A percentile compares a stretch with the other conserved stretches of the same genome.
These are phyloP conservation scores for Tursiops truncatus DNA, from an alignment of 2,113 vertebrate species.

Conservation along the genomic window DNA sequence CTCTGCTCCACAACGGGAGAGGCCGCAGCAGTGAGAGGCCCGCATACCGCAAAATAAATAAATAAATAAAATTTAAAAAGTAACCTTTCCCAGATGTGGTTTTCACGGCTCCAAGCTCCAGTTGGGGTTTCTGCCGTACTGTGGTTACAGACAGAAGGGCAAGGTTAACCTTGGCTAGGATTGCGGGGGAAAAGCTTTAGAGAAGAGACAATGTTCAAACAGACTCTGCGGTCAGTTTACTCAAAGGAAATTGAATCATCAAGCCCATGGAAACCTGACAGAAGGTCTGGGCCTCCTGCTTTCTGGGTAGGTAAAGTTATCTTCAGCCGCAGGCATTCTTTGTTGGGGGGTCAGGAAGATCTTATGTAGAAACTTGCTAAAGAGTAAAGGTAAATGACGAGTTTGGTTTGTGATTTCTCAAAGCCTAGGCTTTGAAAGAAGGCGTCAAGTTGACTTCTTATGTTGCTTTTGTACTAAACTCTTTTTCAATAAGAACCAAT, in stretches of 20 bases:
- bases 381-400: neutral
- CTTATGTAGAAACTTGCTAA: neutral
- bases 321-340: neutral
- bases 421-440: neutral
- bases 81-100: neutral
- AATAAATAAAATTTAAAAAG: neutral
- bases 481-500: neutral
- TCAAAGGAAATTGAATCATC: neutral
- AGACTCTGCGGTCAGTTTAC: neutral
- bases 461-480: constrained; percentile 25
- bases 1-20: no score
- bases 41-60: no score
- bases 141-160: neutral
- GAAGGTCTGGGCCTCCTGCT: neutral
- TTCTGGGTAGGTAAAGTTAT: neutral
- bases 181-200: neutral
- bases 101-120: neutral
- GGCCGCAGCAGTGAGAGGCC: no score
- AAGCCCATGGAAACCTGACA: neutral
- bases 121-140: neutral
- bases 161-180: neutral
- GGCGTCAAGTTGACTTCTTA: neutral
- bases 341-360: neutral
- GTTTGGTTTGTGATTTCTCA: neutral
- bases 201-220: neutral